These are phyloP conservation scores for Zeugodacus cucurbitae DNA, from an alignment of 1,140 invertebrate species.

Conservation along the genomic window DNA sequence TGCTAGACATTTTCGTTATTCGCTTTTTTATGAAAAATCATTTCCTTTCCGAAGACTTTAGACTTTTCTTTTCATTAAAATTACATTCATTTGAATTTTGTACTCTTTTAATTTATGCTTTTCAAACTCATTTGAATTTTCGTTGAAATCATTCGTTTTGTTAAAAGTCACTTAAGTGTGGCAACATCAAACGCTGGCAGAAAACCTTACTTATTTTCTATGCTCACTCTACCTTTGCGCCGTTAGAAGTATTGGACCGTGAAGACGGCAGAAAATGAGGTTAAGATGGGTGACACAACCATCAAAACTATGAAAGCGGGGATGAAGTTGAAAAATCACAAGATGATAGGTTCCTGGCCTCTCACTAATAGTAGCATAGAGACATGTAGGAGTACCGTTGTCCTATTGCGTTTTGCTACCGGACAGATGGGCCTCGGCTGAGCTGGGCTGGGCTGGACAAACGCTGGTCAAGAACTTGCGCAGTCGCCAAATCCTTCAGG, in stretches of 20 bases:
- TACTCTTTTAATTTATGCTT: conserved; percentile 18
- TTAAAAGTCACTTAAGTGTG: conserved; percentile 33
- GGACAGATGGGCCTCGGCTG: no score
- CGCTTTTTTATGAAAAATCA: neutral
- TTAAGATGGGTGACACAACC: no score
- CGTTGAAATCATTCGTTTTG: neutral
- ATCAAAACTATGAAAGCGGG: no score
- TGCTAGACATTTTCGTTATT: neutral
- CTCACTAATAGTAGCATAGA: no score
- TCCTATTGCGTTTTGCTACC: no score
- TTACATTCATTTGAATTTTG: conserved; percentile 4
- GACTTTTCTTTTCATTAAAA: conserved; percentile 24
- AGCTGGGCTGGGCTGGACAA: no score
- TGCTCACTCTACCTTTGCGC: neutral
- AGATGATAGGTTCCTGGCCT: no score
- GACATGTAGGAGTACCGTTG: no score
- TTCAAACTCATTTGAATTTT: conserved; percentile 19
- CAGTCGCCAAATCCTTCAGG: no score
- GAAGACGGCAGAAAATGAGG: neutral
- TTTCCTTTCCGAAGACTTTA: neutral
- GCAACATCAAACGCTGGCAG: conserved; percentile 1
- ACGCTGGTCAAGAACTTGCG: no score
- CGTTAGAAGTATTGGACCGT: neutral
- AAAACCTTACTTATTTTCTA: neutral
- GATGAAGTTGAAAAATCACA: no score